Percentiles rank a stretch among this genome's conserved stretches.
Evolutionary conservation across 2,797 vertebrate species (phyloP).

Genomic region (Notolabrus celidotus): DNA sequence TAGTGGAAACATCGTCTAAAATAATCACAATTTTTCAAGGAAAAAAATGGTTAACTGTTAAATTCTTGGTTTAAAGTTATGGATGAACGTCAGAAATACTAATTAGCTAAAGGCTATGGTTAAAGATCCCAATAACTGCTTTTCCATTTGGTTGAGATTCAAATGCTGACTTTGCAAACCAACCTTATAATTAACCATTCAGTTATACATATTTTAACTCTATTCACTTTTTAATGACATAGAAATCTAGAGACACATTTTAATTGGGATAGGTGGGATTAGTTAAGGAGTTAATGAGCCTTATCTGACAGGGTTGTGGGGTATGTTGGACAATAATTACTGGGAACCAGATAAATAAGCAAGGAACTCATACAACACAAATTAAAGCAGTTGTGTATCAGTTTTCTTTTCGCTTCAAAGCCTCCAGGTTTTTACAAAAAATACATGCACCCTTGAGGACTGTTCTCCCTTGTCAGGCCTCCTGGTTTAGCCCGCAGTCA

Average conservation of each 20-base stretch:
- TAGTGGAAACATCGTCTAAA: not conserved
- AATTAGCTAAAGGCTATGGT: too few species aligned
- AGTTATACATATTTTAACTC: not conserved
- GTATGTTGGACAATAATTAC: not conserved
- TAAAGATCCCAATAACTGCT: too few species aligned
- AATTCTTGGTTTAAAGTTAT: not conserved
- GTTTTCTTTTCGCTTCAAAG: conserved; percentile 28
- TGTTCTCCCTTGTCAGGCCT: conserved; percentile 58
- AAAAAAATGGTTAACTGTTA: not conserved
- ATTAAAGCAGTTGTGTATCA: conserved; percentile 23
- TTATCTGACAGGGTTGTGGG: not conserved
- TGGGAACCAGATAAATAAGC: not conserved
- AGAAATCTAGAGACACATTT: not conserved
- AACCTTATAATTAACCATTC: not conserved
- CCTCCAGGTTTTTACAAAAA: not conserved
- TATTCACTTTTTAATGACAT: not conserved
- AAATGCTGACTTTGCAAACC: not conserved
- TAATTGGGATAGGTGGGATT: accelerated
- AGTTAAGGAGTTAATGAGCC: not conserved
- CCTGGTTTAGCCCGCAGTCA: conserved; percentile 59
- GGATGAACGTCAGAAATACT: not conserved
- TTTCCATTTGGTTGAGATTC: not conserved
- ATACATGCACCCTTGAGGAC: conserved; percentile 28
- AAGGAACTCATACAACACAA: conserved; percentile 25
- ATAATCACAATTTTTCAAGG: not conserved